Evolutionary conservation across 2,797 vertebrate genomes (phyloP).

Genomic region (Leuciscus waleckii): DNA sequence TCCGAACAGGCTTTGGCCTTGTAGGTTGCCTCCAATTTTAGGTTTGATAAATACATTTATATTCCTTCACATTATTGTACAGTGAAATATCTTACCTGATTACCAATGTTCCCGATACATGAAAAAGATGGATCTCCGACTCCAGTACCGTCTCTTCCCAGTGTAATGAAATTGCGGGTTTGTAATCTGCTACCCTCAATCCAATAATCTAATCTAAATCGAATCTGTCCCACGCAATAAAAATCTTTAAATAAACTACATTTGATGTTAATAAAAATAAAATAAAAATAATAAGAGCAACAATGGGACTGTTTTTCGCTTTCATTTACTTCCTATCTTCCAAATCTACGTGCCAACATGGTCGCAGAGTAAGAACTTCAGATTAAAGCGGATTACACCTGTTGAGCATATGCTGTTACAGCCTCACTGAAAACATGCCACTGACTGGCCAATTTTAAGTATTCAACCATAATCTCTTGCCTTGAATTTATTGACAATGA

Average conservation of each 20-base stretch:
- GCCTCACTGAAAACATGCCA: background rate
- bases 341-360: constrained; percentile 15
- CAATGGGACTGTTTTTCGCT: background rate
- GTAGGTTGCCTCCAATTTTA: background rate
- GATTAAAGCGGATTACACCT: constrained; percentile 61
- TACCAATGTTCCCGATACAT: constrained; percentile 48
- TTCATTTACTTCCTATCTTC: constrained; percentile 6
- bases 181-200: constrained; percentile 81
- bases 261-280: background rate
- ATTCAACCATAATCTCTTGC: background rate
- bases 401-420: constrained; percentile 52
- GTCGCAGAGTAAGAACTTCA: constrained; percentile 32
- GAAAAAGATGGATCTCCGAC: constrained; percentile 56
- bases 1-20: background rate
- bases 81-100: constrained; percentile 67
- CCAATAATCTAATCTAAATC: constrained; percentile 81
- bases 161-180: constrained; percentile 64
- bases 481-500: background rate
- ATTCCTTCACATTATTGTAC: background rate
- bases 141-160: constrained; percentile 11
- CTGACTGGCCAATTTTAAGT: background rate
- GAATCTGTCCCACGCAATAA: constrained; percentile 61
- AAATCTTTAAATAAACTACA: background rate
- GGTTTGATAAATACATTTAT: background rate
- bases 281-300: background rate